Conservation (phyloP, 2,113 vertebrate species). For the Albula goreensis region DNA sequence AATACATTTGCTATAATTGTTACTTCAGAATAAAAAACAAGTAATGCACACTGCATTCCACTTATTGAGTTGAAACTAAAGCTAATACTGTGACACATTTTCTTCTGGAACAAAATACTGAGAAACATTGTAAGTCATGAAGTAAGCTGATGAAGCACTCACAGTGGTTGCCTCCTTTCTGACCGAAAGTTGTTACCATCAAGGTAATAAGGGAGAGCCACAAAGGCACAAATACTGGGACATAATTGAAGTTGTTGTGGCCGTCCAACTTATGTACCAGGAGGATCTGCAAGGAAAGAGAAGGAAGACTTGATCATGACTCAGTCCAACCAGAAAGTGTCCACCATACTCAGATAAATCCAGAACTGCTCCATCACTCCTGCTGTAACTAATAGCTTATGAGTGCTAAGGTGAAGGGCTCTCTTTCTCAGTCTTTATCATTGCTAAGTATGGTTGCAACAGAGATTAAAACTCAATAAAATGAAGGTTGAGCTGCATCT, state of each 20-base stretch:
- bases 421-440: neutral
- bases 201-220: constrained; percentile 96
- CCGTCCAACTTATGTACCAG: constrained; percentile 79
- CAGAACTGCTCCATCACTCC: neutral
- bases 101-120: neutral
- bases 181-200: constrained; percentile 96
- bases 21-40: neutral
- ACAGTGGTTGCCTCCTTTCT: constrained; percentile 99
- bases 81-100: neutral
- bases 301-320: neutral
- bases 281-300: constrained; percentile 67
- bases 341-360: neutral
- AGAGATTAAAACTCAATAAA: too few species aligned
- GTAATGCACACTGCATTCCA: neutral
- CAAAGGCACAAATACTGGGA: constrained; percentile 82
- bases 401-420: neutral
- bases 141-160: constrained; percentile 59
- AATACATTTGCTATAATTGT: neutral
- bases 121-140: neutral
- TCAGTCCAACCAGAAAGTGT: neutral
- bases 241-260: constrained; percentile 79
- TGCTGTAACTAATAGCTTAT: neutral
- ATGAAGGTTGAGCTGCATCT: too few species aligned
- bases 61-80: neutral
- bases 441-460: neutral